Conservation (phyloP, 2,113 vertebrate genomes). For the Nothobranchius furzeri region DNA sequence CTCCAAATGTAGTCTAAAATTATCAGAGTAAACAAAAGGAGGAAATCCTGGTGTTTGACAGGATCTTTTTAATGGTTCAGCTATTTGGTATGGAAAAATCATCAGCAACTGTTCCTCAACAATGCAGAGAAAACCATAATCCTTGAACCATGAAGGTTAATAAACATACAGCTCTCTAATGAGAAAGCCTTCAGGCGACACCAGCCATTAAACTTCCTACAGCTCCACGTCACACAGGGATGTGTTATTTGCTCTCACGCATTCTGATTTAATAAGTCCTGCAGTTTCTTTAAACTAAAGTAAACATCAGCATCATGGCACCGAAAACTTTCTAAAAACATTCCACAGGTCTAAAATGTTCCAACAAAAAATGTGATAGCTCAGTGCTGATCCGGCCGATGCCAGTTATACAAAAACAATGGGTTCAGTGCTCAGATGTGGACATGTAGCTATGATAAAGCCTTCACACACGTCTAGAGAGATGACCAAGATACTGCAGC, state of each 20-base stretch:
- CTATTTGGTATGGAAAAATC: neutral
- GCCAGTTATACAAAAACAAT: too few relatives aligned
- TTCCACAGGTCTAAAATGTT: too few relatives aligned
- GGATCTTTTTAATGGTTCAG: neutral
- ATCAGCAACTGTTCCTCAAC: neutral
- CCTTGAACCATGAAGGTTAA: neutral
- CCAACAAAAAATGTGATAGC: too few relatives aligned
- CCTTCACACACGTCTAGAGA: neutral
- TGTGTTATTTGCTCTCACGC: neutral
- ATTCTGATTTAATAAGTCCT: neutral
- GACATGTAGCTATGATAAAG: conserved; percentile 26
- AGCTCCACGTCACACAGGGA: neutral
- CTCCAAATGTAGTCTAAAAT: neutral
- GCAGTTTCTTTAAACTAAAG: too few relatives aligned
- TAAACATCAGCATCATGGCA: too few relatives aligned
- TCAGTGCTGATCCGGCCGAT: too few relatives aligned
- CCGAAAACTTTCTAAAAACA: too few relatives aligned
- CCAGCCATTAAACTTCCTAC: neutral
- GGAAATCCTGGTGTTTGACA: conserved; percentile 3
- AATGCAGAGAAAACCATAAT: neutral
- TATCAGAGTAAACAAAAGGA: neutral
- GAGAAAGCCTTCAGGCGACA: neutral
- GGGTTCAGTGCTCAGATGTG: neutral
- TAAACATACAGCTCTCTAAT: neutral
- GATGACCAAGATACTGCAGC: neutral